Evolutionary conservation across 2,888 invertebrate species (phyloP), one percentile per base, ranked within the genome.

Genomic region (Antheraea yamamai): DNA sequence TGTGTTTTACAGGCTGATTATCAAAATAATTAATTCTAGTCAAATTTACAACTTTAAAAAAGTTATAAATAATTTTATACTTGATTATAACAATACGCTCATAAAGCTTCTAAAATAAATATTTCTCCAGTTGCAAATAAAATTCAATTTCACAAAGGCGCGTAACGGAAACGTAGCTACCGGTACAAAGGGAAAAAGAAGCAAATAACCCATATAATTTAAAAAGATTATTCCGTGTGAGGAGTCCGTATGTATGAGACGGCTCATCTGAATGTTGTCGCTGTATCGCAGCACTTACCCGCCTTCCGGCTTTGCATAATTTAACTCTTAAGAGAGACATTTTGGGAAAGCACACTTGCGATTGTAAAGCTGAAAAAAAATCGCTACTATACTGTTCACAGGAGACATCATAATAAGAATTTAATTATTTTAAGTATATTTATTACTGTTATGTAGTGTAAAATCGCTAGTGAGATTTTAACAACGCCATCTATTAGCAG

Each of bases 191-290:
- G 58, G 47, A 58, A 23, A 73, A 74, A 66, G 51, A 10, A 51
- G 51, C 39, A 73, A 71, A 75, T 75, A 75, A 72, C 74, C 75
- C 78, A 77, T 71, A 75, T 80, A 80, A 81, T 82, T 80, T 78
- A 77, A 80, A 81, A 81, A 82, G 79, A 80, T 81, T 80, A 79
- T 80, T 76, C 78, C 58, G 66, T 74, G 77, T 75, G 74, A 76
- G 73, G 73, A 71, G 73, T 79, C 77, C 73, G 78, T 80, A 83
- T 85, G 82, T 81, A 81, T 81, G 79, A 77, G 74, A 64, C 64
- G 76, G 64, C 78, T 78, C 81, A 79, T 77, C 80, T 74, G 77
- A 80, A 79, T 81, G 82, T 81, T 84, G 85, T 85, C 84, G 82
- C 83, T 82, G 81, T 80, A 78, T 84, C 81, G 78, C 78, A 80